Conservation (phyloP, 2,113 vertebrate genomes). For the Pituophis catenifer region DNA sequence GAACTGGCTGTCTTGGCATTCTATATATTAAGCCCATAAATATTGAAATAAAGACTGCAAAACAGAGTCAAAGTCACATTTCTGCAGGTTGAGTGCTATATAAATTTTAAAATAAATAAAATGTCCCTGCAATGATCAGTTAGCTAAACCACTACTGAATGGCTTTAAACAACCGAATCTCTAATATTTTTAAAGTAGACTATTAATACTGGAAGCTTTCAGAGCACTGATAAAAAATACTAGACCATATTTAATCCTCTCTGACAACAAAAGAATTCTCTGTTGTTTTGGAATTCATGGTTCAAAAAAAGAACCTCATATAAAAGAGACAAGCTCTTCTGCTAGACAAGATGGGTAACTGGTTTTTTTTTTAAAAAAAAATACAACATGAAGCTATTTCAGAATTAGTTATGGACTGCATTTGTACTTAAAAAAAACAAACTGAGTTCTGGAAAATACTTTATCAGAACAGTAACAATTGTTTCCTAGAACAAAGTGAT, state of each 20-base stretch:
- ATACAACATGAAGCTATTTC: not conserved
- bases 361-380: not conserved
- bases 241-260: not conserved
- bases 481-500: not conserved
- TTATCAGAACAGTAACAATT: not conserved
- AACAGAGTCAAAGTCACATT: not conserved
- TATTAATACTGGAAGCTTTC: not conserved
- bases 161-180: not conserved
- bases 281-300: not conserved
- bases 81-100: not conserved
- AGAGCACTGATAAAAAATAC: not conserved
- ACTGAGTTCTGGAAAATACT: not conserved
- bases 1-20: not conserved
- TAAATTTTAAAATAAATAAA: not conserved
- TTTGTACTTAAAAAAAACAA: not conserved
- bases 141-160: not conserved
- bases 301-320: not conserved
- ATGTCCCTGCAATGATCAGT: not conserved
- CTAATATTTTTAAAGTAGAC: not conserved
- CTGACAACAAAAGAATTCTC: not conserved
- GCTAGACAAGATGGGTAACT: not conserved
- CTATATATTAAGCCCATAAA: not conserved
- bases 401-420: not conserved
- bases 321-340: not conserved
- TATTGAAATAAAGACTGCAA: not conserved